Evolutionary conservation across 2,797 vertebrate species (phyloP).

Genomic region (Trachops cirrhosus): DNA sequence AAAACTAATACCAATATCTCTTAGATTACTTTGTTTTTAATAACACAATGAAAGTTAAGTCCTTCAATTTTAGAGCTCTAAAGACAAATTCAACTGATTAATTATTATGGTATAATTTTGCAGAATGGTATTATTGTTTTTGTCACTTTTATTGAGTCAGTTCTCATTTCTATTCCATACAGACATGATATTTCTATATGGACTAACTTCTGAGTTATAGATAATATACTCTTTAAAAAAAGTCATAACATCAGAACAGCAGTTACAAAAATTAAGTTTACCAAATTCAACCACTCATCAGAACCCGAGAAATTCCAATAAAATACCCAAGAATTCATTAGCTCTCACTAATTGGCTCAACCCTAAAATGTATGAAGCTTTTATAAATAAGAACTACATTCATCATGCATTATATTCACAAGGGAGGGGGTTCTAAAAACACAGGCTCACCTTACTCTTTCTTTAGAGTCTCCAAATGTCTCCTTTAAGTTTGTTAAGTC

Average conservation of each 20-base stretch:
- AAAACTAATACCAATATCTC: neutral
- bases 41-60: neutral
- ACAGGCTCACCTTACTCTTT: conserved; percentile 93
- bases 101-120: neutral
- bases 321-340: neutral
- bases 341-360: neutral
- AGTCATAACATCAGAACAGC: neutral
- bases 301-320: neutral
- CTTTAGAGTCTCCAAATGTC: conserved; percentile 98
- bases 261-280: neutral
- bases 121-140: neutral
- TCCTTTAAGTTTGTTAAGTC: conserved; percentile 95
- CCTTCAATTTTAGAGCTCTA: neutral
- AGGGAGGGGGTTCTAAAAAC: neutral
- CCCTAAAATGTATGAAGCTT: neutral
- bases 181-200: neutral
- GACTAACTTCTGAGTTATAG: neutral
- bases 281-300: neutral
- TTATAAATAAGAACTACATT: neutral
- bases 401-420: neutral
- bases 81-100: neutral
- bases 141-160: neutral
- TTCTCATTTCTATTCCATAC: neutral
- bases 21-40: conserved; percentile 33
- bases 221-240: neutral